These are phyloP conservation scores for Adelphocoris suturalis DNA, from an alignment of 2,888 invertebrate genomes.

Conservation along the genomic window DNA sequence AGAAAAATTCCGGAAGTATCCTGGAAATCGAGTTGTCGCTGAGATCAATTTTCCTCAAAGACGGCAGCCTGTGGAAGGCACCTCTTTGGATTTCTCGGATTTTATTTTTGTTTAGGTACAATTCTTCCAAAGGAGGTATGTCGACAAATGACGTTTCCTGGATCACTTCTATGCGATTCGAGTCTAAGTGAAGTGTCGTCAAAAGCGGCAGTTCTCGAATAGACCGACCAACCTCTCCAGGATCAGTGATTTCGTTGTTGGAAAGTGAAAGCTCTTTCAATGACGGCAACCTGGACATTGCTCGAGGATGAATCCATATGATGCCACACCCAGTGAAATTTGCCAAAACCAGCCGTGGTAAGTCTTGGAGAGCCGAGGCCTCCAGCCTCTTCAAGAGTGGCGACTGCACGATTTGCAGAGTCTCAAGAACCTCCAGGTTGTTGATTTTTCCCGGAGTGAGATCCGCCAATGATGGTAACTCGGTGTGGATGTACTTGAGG, in stretches of 20 bases:
- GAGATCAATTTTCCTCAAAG: slow-evolving; percentile 86
- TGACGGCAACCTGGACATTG: slow-evolving; percentile 86
- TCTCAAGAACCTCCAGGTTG: slow-evolving; percentile 86
- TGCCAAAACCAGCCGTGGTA: slow-evolving; percentile 84
- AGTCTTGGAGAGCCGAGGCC: slow-evolving; percentile 85
- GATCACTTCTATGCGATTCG: slow-evolving; percentile 86
- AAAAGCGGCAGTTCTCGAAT: slow-evolving; percentile 87
- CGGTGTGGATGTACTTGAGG: slow-evolving; percentile 81
- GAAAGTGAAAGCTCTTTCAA: slow-evolving; percentile 85
- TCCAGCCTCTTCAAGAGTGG: slow-evolving; percentile 85
- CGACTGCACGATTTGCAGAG: slow-evolving; percentile 85
- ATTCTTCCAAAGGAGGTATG: slow-evolving; percentile 84
- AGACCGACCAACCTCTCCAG: slow-evolving; percentile 89
- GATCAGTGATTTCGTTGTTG: slow-evolving; percentile 87
- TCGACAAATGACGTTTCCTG: slow-evolving; percentile 90
- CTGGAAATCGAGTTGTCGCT: slow-evolving; percentile 88
- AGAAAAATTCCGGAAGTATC: slow-evolving; percentile 90
- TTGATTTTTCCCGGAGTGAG: slow-evolving; percentile 75
- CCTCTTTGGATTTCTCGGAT: slow-evolving; percentile 80
- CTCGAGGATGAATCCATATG: slow-evolving; percentile 88
- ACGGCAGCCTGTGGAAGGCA: slow-evolving; percentile 89
- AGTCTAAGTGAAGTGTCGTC: slow-evolving; percentile 85
- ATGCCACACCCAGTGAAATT: slow-evolving; percentile 89
- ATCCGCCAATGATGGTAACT: slow-evolving; percentile 76
- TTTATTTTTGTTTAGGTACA: slow-evolving; percentile 84